phyloP scores from a whole-genome alignment of 2,113 vertebrate genomes.

The Catharus minimus region DNA sequence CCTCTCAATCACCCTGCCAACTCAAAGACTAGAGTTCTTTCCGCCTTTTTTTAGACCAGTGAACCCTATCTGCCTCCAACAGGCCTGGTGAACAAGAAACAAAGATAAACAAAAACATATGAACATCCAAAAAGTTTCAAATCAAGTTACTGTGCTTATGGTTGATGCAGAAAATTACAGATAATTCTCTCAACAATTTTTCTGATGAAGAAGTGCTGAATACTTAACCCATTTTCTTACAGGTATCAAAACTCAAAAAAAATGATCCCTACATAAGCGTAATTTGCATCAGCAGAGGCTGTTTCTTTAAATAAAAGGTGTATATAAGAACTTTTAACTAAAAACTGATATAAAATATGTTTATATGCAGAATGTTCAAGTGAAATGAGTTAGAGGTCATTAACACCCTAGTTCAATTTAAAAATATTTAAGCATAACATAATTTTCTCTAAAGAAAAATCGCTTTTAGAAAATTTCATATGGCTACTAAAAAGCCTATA shows the following conservation, averaged over 20 bases:
- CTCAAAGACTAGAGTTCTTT: neutral
- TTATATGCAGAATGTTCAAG: neutral
- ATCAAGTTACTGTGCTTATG: neutral
- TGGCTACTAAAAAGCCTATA: neutral
- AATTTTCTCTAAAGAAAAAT: neutral
- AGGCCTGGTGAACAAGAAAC: neutral
- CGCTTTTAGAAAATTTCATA: neutral
- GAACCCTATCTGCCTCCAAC: neutral
- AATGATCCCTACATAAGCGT: accelerated
- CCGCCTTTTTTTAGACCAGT: neutral
- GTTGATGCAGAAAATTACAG: neutral
- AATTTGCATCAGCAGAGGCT: neutral
- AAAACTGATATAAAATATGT: neutral
- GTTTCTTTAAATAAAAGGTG: neutral
- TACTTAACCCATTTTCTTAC: neutral
- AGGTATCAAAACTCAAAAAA: neutral
- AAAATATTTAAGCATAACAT: neutral
- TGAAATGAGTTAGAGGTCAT: neutral
- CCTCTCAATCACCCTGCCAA: neutral
- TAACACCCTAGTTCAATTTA: neutral
- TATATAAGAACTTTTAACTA: neutral
- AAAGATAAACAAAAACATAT: neutral
- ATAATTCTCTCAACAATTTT: neutral
- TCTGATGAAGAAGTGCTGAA: neutral
- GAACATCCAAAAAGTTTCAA: neutral